These are phyloP conservation scores for Oncorhynchus keta DNA, from an alignment of 2,113 vertebrate species.

Conservation along the genomic window DNA sequence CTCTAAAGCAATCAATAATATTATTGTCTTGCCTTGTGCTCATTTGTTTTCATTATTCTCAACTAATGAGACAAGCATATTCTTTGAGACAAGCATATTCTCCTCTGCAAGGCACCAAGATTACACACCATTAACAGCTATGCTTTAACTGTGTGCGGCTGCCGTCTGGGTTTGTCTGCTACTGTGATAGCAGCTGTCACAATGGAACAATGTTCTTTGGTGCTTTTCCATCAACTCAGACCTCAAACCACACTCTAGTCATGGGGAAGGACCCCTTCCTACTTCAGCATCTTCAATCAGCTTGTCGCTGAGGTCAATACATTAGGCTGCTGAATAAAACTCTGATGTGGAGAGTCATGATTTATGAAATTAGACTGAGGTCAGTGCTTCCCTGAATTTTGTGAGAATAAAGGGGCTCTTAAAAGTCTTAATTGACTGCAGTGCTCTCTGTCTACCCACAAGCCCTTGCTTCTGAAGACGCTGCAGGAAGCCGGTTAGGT, in stretches of 20 bases:
- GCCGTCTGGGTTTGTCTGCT: background rate
- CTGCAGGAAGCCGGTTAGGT: background rate
- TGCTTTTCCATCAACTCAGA: constrained; percentile 33
- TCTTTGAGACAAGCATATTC: too few species aligned
- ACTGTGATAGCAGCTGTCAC: constrained; percentile 29
- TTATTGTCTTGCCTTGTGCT: constrained; percentile 9
- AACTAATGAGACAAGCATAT: constrained; percentile 29
- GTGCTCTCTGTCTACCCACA: background rate
- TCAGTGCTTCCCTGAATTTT: constrained; percentile 20
- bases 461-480: constrained; percentile 4
- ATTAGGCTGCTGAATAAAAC: too few species aligned
- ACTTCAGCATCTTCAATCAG: too few species aligned
- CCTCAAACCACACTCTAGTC: background rate
- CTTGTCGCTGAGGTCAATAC: too few species aligned
- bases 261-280: too few species aligned
- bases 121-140: constrained; percentile 41
- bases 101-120: constrained; percentile 16
- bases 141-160: constrained; percentile 25
- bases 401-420: constrained; percentile 33
- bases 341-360: constrained; percentile 45
- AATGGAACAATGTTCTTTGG: constrained; percentile 33
- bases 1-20: constrained; percentile 17
- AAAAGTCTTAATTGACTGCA: constrained; percentile 32
- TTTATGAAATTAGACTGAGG: constrained; percentile 49
- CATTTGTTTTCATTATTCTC: constrained; percentile 40